These are phyloP conservation scores for Mormyrops attenuatus DNA, from an alignment of 2,797 vertebrate species.

Conservation along the genomic window DNA sequence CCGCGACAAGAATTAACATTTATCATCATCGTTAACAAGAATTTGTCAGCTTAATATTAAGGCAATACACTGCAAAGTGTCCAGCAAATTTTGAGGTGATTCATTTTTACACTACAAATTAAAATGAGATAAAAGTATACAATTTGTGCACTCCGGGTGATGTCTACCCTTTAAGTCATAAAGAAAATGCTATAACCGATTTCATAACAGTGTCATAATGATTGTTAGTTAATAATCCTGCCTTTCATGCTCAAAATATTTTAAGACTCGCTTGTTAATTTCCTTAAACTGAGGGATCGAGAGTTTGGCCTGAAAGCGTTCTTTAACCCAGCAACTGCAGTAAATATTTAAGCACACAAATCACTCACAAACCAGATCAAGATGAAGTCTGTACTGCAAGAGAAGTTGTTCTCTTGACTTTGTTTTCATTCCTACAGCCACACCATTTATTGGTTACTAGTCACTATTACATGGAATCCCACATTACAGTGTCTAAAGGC, in stretches of 20 bases:
- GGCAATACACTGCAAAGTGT: neutral
- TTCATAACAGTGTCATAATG: neutral
- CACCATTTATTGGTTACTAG: neutral
- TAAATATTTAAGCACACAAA: conserved; percentile 29
- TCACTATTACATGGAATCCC: neutral
- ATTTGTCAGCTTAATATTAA: neutral
- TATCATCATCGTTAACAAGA: neutral
- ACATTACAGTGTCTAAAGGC: neutral
- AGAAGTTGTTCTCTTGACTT: too few relatives aligned
- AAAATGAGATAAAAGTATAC: neutral
- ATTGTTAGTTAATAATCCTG: neutral
- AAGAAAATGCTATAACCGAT: neutral
- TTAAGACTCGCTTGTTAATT: conserved; percentile 19
- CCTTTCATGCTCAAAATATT: neutral
- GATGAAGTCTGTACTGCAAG: neutral
- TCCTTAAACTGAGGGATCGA: neutral
- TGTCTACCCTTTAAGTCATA: neutral
- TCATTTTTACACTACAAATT: neutral
- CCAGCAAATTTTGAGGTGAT: neutral
- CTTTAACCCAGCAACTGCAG: conserved; percentile 25
- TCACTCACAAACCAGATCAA: conserved; percentile 28
- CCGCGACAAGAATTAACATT: neutral
- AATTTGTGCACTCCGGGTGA: neutral
- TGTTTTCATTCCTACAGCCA: neutral
- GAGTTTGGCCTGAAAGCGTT: conserved; percentile 13